Evolutionary conservation across 2,888 invertebrate species (phyloP).

Genomic region (Notocelia uddmanniana): DNA sequence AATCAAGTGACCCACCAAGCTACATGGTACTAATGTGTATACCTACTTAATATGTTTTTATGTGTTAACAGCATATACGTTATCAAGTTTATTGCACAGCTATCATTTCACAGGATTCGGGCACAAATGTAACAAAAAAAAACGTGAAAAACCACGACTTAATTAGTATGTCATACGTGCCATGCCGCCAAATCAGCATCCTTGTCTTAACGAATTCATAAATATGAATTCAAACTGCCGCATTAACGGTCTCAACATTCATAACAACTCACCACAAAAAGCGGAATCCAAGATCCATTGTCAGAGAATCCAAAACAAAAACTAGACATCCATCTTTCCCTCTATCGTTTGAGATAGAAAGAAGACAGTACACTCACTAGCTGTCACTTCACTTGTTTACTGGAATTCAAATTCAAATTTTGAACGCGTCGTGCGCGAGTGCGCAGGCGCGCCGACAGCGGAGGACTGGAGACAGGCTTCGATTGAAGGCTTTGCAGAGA

Average conservation of each 20-base stretch:
- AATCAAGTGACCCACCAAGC: background rate
- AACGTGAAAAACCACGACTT: background rate
- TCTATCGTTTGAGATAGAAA: constrained; percentile 77
- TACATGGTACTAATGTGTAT: background rate
- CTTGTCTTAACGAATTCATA: constrained; percentile 37
- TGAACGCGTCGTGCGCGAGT: constrained; percentile 65
- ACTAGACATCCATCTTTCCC: constrained; percentile 62
- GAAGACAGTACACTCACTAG: constrained; percentile 63
- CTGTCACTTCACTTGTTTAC: constrained; percentile 61
- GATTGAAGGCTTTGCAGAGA: constrained; percentile 64
- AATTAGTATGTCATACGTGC: background rate
- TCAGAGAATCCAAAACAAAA: constrained; percentile 53
- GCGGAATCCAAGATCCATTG: constrained; percentile 58
- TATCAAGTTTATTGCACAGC: constrained; percentile 1
- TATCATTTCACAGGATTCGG: background rate
- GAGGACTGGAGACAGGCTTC: constrained; percentile 69
- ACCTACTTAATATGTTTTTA: too few species aligned
- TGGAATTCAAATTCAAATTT: constrained; percentile 46
- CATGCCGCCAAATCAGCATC: constrained; percentile 11
- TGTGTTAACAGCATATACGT: constrained; percentile 7
- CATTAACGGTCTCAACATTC: constrained; percentile 55
- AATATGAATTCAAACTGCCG: constrained; percentile 42
- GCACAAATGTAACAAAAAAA: background rate
- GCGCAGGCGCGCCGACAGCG: constrained; percentile 72
- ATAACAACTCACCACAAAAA: constrained; percentile 58